A percentile compares a stretch with the other conserved stretches of the same genome.
These are phyloP conservation scores for Pachycephala philippinensis DNA, from an alignment of 2,113 vertebrate genomes.

Conservation along the genomic window DNA sequence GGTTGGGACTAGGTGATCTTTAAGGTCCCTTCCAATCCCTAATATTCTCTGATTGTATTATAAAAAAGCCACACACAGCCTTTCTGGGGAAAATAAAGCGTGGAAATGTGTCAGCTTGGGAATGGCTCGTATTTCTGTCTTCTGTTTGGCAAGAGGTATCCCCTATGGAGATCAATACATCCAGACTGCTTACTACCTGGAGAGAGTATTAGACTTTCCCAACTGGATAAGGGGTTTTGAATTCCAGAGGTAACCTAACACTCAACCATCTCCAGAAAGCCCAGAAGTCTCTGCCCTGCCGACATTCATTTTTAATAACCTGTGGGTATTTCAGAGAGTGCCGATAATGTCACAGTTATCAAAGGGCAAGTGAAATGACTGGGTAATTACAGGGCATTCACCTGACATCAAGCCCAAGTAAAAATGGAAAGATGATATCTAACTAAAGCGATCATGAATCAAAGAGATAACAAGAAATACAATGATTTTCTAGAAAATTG, in stretches of 20 bases:
- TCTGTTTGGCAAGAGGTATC: not conserved
- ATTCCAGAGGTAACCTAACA: not conserved
- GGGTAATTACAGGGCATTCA: slow-evolving; percentile 43
- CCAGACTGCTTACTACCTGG: not conserved
- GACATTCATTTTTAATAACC: not conserved
- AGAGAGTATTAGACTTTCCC: not conserved
- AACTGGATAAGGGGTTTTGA: not conserved
- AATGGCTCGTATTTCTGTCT: not conserved
- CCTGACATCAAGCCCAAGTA: slow-evolving; percentile 25
- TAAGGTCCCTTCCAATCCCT: not conserved
- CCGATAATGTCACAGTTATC: not conserved
- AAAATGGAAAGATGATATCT: slow-evolving; percentile 27
- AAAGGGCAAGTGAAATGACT: slow-evolving; percentile 9
- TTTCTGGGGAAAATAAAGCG: not conserved
- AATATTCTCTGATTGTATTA: not conserved
- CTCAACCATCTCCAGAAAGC: not conserved
- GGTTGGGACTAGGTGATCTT: not conserved
- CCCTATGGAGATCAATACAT: fast-evolving
- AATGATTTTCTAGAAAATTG: not conserved
- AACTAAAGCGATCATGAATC: slow-evolving; percentile 37
- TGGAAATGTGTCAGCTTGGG: not conserved
- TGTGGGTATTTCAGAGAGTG: not conserved
- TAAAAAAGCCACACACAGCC: not conserved
- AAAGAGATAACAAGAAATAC: slow-evolving; percentile 19
- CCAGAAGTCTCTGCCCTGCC: not conserved